Base-by-base conservation (phyloP, 1,140 invertebrate species). In the Drosophila bocqueti region DNA sequence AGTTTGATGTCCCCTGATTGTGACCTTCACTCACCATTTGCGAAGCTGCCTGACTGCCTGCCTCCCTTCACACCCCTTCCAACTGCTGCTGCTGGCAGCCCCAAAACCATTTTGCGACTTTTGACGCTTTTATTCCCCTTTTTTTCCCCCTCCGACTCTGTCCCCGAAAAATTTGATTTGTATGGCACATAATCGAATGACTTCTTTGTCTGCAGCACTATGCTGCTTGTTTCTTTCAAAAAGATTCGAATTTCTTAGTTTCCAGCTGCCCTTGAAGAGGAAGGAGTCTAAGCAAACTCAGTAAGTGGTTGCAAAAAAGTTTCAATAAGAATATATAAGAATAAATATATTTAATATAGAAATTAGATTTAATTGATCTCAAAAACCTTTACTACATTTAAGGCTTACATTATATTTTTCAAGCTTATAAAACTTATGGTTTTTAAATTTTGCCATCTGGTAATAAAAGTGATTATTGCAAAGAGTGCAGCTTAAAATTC, bases 21-120 rank as follows among this genome's bases (percentile, higher is more conserved):
- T 76, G 83, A 82, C 83, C 83, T 86, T 86, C 83, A 82, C 76
- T 82, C 75, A 64, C 71, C 75, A 86, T 86, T 85, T 81, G 58
- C 29, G 42, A 45, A 54, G 61, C 46, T 76, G 49, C 49, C 49
- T 52, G 16, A 26, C 45, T 4, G 21, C 21, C 21, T 5, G 6
- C 46, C 49, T 18, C 10, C 16, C 49, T 29, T 31, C 4, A 9
- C 8, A 0, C 2, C 47, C 26, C 26, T 49, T 1, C 15, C 15
- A 5, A 9, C 47, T 26, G 13, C 45, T 24, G 46, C 69, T 24
- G 46, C 69, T 60, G 71, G 45, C 66, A 71, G 55, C 67, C 63
- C 29, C 38, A 26, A 42, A 21, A 45, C 34, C 40, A 36, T 73
- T 74, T 43, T 36, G 43, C 13, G 65, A 42, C 69, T 71, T 31